Percentiles rank a stretch among this genome's conserved stretches.
Conservation (phyloP, 2,888 invertebrate species). For the Brachyptera risi region DNA sequence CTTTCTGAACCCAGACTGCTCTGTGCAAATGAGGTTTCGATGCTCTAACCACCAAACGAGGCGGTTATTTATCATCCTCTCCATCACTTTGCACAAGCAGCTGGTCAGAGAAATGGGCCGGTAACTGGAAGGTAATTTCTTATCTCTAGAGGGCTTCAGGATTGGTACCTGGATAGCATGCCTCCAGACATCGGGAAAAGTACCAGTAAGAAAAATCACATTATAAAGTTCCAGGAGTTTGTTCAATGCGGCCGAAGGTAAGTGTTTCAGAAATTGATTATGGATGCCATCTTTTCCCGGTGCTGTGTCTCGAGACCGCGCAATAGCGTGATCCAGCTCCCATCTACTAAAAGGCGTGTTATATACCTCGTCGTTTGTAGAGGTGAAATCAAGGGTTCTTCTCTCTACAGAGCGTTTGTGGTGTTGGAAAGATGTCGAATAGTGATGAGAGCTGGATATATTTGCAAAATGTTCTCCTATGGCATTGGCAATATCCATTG, state of each 20-base stretch:
- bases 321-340: constrained; percentile 6
- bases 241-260: background rate
- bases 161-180: constrained; percentile 13
- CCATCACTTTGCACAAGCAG: constrained; percentile 36
- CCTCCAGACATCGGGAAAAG: constrained; percentile 20
- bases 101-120: constrained; percentile 37
- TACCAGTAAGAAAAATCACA: background rate
- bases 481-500: no score
- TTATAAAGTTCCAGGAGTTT: constrained; percentile 4
- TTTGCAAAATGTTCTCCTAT: background rate
- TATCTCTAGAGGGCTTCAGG: constrained; percentile 10
- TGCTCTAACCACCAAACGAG: constrained; percentile 34
- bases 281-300: constrained; percentile 17
- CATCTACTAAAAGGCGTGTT: background rate
- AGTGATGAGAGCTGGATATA: background rate
- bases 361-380: background rate
- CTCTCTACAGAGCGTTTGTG: background rate
- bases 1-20: constrained; percentile 26
- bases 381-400: background rate
- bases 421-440: background rate
- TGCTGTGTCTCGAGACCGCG: constrained; percentile 1
- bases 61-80: constrained; percentile 34
- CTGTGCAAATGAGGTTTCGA: constrained; percentile 26
- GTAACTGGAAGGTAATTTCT: constrained; percentile 25
- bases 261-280: constrained; percentile 7